Base-by-base conservation (phyloP, 2,888 invertebrate species). In the Lamellibrachia satsuma region DNA sequence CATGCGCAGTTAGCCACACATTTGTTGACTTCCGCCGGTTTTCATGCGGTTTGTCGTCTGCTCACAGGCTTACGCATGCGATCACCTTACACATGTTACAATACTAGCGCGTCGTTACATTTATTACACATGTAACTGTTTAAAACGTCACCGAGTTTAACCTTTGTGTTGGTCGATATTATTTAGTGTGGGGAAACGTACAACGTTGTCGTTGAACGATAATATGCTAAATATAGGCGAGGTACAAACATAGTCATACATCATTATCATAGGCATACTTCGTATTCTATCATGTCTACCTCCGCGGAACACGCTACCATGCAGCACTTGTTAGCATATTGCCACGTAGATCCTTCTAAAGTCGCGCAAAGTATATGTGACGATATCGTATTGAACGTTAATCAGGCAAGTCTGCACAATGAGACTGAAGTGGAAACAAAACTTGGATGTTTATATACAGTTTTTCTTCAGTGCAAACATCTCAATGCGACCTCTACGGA, bases 271-370 rank as follows among this genome's bases (percentile, higher is more conserved):
- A 39, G 39, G 39, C 39, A 39, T 39, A 39, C 39, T 39, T 39
- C 39, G 39, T 39, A 75, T 22, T 75, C 75, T 4, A 22, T 75
- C 75, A 57, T 57, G 22, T 75, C 75, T n/a, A 22, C 75, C 75
- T 6, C 22, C 75, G n/a, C 75, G 22, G 75, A 75, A 75, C 75
- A 22, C 22, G 75, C n/a, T 75, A 75, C 15, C 22, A 75, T 75
- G 22, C 75, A 75, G 75, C 15, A 75, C 75, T 75, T 75, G 75
- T 75, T 75, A 75, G 75, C 75, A 75, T 75, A 75, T 75, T 75
- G 75, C 22, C 75, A 75, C 75, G 6, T 75, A 11, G 75, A 75
- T n/a, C 75, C 75, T 15, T 75, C 22, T 75, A 4, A 75, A 22
- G 75, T 75, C 15, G 75, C 75, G 15, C 11, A 75, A 22, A 22